These are phyloP conservation scores for Dipodomys spectabilis DNA, from an alignment of 2,113 vertebrate genomes.

Conservation along the genomic window DNA sequence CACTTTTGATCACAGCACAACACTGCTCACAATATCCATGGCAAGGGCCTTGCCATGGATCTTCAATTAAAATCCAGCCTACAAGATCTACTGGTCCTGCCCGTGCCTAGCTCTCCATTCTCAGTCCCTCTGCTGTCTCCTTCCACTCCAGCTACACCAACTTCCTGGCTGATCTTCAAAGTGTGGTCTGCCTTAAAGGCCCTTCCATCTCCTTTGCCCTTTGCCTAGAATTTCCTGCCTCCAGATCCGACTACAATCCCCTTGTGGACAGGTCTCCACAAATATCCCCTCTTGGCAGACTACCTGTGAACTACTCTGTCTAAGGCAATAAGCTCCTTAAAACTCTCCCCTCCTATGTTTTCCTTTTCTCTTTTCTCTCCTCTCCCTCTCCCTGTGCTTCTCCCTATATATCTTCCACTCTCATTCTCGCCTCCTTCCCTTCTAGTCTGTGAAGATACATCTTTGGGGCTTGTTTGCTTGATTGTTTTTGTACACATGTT, in stretches of 20 bases:
- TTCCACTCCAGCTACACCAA: background rate
- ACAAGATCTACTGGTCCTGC: too few species aligned
- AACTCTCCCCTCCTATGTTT: too few species aligned
- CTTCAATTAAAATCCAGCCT: background rate
- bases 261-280: background rate
- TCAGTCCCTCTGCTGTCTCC: background rate
- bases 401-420: fast-evolving
- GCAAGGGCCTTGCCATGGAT: background rate
- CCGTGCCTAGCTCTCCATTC: background rate
- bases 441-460: background rate
- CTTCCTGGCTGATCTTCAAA: background rate
- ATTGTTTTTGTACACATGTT: background rate
- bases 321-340: background rate
- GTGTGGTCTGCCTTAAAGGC: background rate
- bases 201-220: background rate
- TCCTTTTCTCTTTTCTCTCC: background rate
- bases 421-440: too few species aligned
- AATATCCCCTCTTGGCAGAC: background rate
- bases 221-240: background rate
- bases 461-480: background rate
- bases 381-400: background rate
- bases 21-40: background rate
- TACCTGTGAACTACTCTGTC: background rate
- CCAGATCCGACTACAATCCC: background rate
- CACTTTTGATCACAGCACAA: background rate